phyloP scores from a whole-genome alignment of 2,113 vertebrate species.

The Mobula birostris region DNA sequence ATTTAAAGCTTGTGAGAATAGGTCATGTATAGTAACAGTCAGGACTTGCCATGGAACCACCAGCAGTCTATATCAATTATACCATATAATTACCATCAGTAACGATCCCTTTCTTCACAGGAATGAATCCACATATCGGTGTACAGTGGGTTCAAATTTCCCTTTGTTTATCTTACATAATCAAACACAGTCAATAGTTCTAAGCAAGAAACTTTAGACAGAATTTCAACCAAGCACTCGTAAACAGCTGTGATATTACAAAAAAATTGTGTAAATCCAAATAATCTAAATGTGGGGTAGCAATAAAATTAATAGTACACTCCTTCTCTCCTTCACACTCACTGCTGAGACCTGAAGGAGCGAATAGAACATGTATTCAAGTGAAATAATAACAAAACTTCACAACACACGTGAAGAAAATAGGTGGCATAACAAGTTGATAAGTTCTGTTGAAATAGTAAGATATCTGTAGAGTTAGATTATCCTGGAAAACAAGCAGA shows the following conservation, averaged over 20 bases:
- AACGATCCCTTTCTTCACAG: not conserved
- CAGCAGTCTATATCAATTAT: not conserved
- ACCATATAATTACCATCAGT: not conserved
- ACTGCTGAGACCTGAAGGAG: not conserved
- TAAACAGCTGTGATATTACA: not conserved
- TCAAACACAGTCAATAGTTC: conserved; percentile 2
- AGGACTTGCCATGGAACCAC: not conserved
- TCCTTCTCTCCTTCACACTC: not conserved
- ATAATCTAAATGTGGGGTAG: not conserved
- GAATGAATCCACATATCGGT: not conserved
- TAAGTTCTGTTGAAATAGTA: not conserved
- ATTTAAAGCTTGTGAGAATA: not conserved
- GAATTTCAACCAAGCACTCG: not conserved
- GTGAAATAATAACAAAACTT: not conserved
- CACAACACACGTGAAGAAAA: not conserved
- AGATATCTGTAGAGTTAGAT: not conserved
- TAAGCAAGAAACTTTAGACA: not conserved
- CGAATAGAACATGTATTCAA: not conserved
- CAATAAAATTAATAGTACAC: not conserved
- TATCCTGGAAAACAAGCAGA: not conserved
- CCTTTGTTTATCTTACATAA: not conserved
- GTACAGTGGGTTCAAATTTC: not conserved
- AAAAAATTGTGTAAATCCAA: not conserved
- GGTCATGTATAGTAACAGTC: not conserved
- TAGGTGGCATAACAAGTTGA: not conserved